These are phyloP conservation scores for Axea sp. DNA, from an alignment of 2,888 invertebrate genomes.

Conservation along the genomic window DNA sequence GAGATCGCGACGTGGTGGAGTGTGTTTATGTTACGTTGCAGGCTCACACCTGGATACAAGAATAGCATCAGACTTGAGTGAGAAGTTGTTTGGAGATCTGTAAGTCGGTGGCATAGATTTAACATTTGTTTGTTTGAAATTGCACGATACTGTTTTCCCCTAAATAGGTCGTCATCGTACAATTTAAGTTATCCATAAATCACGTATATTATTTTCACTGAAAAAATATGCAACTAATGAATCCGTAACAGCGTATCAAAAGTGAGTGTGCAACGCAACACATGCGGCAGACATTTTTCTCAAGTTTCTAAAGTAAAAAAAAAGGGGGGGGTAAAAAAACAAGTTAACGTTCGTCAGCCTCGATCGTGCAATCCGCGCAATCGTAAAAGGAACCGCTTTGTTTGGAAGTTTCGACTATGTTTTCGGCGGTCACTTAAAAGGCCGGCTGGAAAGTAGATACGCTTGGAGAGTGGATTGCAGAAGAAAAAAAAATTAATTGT, in stretches of 20 bases:
- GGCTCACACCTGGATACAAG: slow-evolving; percentile 75
- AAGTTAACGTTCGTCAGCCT: slow-evolving; percentile 19
- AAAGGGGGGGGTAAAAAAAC: slow-evolving; percentile 10
- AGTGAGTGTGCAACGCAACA: too few species aligned
- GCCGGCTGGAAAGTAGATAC: slow-evolving; percentile 23
- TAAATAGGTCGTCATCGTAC: slow-evolving; percentile 11
- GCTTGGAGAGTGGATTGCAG: slow-evolving; percentile 2
- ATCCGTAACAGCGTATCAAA: too few species aligned
- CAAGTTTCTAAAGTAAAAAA: slow-evolving; percentile 18
- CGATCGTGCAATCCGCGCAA: slow-evolving; percentile 12
- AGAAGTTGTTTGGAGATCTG: slow-evolving; percentile 41
- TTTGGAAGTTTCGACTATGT: slow-evolving; percentile 17
- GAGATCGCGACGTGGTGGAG: slow-evolving; percentile 59
- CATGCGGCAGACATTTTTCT: too few species aligned
- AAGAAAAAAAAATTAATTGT: slow-evolving; percentile 56
- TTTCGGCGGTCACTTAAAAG: slow-evolving; percentile 54
- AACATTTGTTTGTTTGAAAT: slow-evolving; percentile 29
- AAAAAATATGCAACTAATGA: too few species aligned
- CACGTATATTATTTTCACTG: too few species aligned
- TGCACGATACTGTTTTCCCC: slow-evolving; percentile 4
- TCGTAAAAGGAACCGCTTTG: slow-evolving; percentile 52
- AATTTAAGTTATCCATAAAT: too few species aligned
- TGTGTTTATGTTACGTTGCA: slow-evolving; percentile 76
- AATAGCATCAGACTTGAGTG: slow-evolving; percentile 70
- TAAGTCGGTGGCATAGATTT: slow-evolving; percentile 28